These are phyloP conservation scores for Cephus spinipes DNA, from an alignment of 2,888 invertebrate species.

Conservation along the genomic window DNA sequence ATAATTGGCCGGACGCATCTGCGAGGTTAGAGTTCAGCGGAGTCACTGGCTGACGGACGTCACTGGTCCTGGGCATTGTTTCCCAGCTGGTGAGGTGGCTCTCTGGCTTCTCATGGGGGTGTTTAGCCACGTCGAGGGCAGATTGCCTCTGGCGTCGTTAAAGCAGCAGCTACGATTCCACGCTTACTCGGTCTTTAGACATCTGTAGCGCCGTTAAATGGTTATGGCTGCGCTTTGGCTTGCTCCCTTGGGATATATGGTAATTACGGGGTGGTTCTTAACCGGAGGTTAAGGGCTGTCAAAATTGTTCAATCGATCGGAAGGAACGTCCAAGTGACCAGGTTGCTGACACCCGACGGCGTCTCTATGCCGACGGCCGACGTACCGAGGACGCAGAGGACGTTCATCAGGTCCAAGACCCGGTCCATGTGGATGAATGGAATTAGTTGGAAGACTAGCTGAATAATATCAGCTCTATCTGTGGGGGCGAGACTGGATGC, in stretches of 20 bases:
- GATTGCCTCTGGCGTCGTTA: neutral
- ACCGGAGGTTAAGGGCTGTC: neutral
- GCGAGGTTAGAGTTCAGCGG: neutral
- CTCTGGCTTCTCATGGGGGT: neutral
- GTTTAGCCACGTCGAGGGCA: neutral
- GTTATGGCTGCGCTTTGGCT: neutral
- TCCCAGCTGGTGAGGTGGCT: neutral
- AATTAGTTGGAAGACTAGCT: constrained; percentile 66
- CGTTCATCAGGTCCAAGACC: neutral
- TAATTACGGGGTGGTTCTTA: neutral
- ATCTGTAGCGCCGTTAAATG: neutral
- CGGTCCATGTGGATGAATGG: constrained; percentile 60
- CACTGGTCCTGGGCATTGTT: neutral
- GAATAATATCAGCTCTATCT: constrained; percentile 67
- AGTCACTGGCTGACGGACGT: neutral
- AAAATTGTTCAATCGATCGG: neutral
- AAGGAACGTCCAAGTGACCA: neutral
- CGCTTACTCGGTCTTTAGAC: neutral
- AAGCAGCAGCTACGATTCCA: neutral
- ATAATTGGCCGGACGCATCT: constrained; percentile 4
- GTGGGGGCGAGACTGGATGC: constrained; percentile 56
- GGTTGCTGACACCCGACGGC: neutral
- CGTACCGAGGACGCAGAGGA: neutral
- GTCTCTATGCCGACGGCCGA: neutral
- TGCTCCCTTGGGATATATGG: neutral